Base-by-base conservation (phyloP, 2,797 vertebrate species). In the Astyanax mexicanus region DNA sequence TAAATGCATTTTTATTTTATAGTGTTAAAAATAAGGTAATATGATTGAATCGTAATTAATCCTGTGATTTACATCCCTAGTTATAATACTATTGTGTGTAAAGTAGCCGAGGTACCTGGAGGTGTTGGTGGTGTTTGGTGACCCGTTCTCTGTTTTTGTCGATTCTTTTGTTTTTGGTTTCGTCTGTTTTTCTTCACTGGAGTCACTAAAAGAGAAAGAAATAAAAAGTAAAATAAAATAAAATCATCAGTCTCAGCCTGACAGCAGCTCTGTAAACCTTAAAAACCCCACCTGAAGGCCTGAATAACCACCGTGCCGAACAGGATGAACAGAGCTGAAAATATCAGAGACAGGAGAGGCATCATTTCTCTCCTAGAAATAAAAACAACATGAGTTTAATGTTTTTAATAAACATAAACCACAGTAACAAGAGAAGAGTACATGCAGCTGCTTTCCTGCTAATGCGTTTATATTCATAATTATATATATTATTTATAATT, bases 301-400 rank as follows among this genome's bases (percentile, higher is more conserved):
- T 99, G 97, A 72, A 99, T 91, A 6, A 99, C 94, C 80, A 99
- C 95, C 0, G 98, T 98, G 79, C 98, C 98, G 15, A 99, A 98
- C 81, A 99, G 91, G 89, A 99, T 98, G 91, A 99, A 99, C 81
- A 99, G 92, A 0, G 95, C 97, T 0, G 97, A 99, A 91, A 99
- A 99, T 83, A 99, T 95, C 83, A 99, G 89, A 45, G 98, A 99
- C 62, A 99, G 89, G 1, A 99, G 93, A 0, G 97, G 97, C 96
- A 99, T 99, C 95, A 99, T 97, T 83, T 99, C 98, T 74, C 96
- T 92, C 98, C 98, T 99, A 84, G 23, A 91, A 81, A 73, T 8
- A 27, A 13, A 12, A 64, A 25, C 11, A 40, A n/a, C n/a, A n/a
- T n/a, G n/a, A n/a, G n/a, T n/a, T n/a, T n/a, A n/a, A n/a, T n/a